Evolutionary conservation across 2,797 vertebrate genomes (phyloP).

Genomic region (Dallia pectoralis): DNA sequence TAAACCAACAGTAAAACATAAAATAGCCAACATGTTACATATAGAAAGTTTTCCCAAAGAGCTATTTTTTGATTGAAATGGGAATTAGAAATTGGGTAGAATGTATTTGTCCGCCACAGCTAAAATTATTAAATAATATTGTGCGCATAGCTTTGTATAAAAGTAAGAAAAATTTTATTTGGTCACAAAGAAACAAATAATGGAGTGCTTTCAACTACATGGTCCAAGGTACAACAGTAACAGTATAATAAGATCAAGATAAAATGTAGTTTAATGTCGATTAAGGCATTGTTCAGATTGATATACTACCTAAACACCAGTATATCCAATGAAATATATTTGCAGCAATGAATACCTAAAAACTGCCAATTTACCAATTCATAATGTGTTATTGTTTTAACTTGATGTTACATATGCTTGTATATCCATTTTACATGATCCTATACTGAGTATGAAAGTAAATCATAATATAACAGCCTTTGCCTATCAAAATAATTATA

Average conservation of each 20-base stretch:
- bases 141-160: not conserved
- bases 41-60: not conserved
- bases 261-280: not conserved
- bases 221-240: constrained; percentile 44
- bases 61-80: not conserved
- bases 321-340: not conserved
- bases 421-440: not conserved
- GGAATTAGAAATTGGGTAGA: not conserved
- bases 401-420: not conserved
- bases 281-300: not conserved
- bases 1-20: not conserved
- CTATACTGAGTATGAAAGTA: not conserved
- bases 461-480: not conserved
- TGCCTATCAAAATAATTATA: too few relatives aligned
- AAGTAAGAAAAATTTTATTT: too few relatives aligned
- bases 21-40: not conserved
- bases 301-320: not conserved
- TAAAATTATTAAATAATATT: constrained; percentile 34
- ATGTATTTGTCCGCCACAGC: constrained; percentile 23
- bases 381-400: not conserved
- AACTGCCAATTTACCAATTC: not conserved
- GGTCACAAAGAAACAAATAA: too few relatives aligned
- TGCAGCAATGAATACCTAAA: not conserved
- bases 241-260: constrained; percentile 47
- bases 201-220: constrained; percentile 30